Base-by-base conservation (phyloP, 2,113 vertebrate genomes). In the Coturnix japonica region DNA sequence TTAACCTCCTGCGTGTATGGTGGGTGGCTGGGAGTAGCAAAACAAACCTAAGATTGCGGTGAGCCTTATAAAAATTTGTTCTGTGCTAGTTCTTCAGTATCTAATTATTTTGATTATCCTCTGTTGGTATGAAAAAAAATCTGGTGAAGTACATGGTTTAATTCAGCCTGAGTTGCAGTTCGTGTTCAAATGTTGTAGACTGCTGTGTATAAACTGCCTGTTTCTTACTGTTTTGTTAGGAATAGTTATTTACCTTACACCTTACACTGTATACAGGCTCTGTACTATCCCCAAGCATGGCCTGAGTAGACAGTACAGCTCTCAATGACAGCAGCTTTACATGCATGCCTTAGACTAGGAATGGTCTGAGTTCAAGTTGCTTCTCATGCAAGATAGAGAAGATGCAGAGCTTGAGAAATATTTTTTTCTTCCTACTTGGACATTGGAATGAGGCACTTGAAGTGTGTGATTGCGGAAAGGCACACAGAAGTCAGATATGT, bases 51-150 rank as follows among this genome's bases (percentile, higher is more conserved):
- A 65, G n/a, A 81, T 44, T 93, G 35, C 79, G 74, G 53, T 25
- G 56, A 95, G 60, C 43, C 35, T 64, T 35, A 26, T 71, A 84
- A 91, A 85, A 89, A 89, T 87, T 67, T 92, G 46, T 82, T 80
- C 76, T 73, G 6, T 95, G 80, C 33, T 54, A 54, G 22, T 85
- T 93, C 54, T 91, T 89, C 39, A 23, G 46, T 61, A 15, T 93
- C 90, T 92, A 93, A 92, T 95, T 91, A 85, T 92, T 96, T 94
- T 92, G 63, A 90, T 89, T 95, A 90, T 91, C 70, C 72, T 78
- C 81, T 1, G 1, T 77, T 71, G 64, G 46, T 87, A 83, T 56
- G 56, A 90, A 67, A 94, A 81, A 76, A 64, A 33, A 30, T 64
- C 66, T 95, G 49, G 54, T 89, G 6, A 89, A 92, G 81, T 76